phyloP scores from a whole-genome alignment of 1,140 invertebrate species.

The Drosophila pandora region DNA sequence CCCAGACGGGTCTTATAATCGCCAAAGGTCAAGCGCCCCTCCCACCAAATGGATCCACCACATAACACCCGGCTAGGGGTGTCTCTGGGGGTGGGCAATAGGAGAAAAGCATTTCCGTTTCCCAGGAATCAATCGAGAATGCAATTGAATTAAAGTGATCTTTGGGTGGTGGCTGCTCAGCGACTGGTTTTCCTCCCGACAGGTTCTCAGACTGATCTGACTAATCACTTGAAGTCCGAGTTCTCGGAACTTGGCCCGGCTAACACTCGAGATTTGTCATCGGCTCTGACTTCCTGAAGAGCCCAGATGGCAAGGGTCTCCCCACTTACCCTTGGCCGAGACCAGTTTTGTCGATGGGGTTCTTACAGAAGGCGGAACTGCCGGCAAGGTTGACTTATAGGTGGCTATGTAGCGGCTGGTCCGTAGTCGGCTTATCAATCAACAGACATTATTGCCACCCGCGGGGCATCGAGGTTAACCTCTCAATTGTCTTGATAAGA shows the following conservation, averaged over 20 bases:
- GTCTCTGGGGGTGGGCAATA: slow-evolving; percentile 18
- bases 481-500: slow-evolving; percentile 66
- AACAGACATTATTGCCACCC: slow-evolving; percentile 49
- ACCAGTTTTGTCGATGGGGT: slow-evolving; percentile 16
- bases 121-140: slow-evolving; percentile 30
- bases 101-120: slow-evolving; percentile 71
- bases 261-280: slow-evolving; percentile 52
- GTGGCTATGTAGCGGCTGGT: slow-evolving; percentile 6
- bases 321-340: slow-evolving; percentile 25
- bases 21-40: slow-evolving; percentile 65
- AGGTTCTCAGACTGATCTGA: slow-evolving; percentile 41
- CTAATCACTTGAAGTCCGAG: slow-evolving; percentile 34
- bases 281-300: slow-evolving; percentile 53
- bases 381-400: slow-evolving; percentile 21
- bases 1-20: slow-evolving; percentile 68
- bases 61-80: slow-evolving; percentile 26
- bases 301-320: slow-evolving; percentile 52
- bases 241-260: slow-evolving; percentile 36
- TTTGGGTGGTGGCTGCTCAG: slow-evolving; percentile 15
- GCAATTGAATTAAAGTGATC: slow-evolving; percentile 43
- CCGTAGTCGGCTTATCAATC: slow-evolving; percentile 37
- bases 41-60: slow-evolving; percentile 31
- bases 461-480: slow-evolving; percentile 62
- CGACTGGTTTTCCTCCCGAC: slow-evolving; percentile 41
- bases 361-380: slow-evolving; percentile 57